These are phyloP conservation scores for Megalurothrips usitatus DNA, from an alignment of 2,888 invertebrate species.

Conservation along the genomic window DNA sequence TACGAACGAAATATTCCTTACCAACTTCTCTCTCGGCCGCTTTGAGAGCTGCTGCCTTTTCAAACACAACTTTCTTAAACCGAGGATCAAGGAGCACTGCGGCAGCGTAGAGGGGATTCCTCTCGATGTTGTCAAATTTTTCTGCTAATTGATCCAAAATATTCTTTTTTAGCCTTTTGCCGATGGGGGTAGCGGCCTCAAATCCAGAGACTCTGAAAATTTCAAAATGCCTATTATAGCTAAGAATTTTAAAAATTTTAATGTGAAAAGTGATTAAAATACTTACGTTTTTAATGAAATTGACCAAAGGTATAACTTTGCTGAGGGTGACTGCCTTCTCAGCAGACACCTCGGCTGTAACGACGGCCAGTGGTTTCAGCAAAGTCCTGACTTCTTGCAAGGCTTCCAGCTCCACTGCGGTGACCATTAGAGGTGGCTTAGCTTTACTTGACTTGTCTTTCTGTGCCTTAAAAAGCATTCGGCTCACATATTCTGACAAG, in stretches of 20 bases:
- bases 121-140: neutral
- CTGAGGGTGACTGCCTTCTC: neutral
- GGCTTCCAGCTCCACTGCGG: neutral
- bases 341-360: neutral
- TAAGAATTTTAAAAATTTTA: neutral
- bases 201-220: neutral
- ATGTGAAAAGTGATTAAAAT: neutral
- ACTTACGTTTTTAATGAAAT: neutral
- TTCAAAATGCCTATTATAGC: neutral
- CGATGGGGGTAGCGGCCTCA: neutral
- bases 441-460: neutral
- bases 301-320: neutral
- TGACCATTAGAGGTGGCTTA: neutral
- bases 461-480: neutral
- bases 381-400: neutral
- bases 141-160: neutral
- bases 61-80: neutral
- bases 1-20: neutral
- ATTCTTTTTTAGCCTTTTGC: neutral
- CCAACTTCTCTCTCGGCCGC: constrained; percentile 3
- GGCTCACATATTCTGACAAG: neutral
- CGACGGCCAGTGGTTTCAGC: neutral
- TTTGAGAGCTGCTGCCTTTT: neutral
- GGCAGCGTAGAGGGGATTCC: neutral
- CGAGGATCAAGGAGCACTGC: neutral